Evolutionary conservation across 1,140 invertebrate genomes (phyloP), one percentile per base, ranked within the genome.

Genomic region (Drosophila aff.): DNA sequence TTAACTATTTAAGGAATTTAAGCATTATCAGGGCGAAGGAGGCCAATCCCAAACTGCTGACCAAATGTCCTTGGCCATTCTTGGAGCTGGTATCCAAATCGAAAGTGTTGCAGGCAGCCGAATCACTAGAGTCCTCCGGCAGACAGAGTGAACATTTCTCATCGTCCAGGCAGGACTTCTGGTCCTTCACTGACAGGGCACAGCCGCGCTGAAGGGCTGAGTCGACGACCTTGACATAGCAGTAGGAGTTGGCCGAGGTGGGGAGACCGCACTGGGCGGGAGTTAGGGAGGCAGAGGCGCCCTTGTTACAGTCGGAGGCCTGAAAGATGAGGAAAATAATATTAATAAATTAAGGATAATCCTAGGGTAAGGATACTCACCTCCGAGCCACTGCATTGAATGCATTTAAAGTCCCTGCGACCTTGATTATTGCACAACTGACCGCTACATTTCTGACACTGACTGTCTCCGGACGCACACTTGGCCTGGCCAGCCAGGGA

Each of bases 171-270:
- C 91, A 92, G 31, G 47, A 67, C 6, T 74, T 31, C 23, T 92
- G 91, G 9, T 92, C 82, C 23, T 74, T 68, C 0, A 81, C 43
- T 13, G 69, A 68, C 16, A 82, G 26, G 6, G 81, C 66, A 47
- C 91, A 92, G 33, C 91, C 91, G 0, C 91, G 60, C 18, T 77
- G 66, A 4, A 77, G n/a, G 9, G 64, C 15, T 1, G 40, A 2
- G 2, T 58, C 63, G 9, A 47, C 52, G 16, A 71, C 43, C 62
- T 84, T 89, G 36, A 91, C 82, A 55, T 79, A 92, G 64, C 91
- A 92, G 38, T 92, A 92, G 41, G 91, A 81, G 44, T 92, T 92
- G n/a, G 28, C 62, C 0, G 85, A 67, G 6, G 89, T 91, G 31
- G 91, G 81, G 0, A 86, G 60, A 0, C 63, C 55, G 46, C 91